phyloP scores from a whole-genome alignment of 2,888 invertebrate species.

The Nasonia oneida region DNA sequence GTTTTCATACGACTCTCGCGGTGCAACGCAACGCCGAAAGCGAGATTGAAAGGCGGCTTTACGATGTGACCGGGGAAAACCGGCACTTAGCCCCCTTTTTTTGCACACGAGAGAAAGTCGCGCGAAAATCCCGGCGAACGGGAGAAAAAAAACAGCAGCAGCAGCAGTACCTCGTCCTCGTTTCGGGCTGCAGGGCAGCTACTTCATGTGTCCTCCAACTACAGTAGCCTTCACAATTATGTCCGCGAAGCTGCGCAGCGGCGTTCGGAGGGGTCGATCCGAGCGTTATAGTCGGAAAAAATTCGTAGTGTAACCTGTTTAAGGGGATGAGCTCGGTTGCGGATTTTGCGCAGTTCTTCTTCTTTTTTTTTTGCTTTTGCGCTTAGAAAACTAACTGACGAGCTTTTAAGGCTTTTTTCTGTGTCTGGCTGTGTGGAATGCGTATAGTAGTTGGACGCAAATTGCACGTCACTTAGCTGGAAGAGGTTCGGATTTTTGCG shows the following conservation, averaged over 20 bases:
- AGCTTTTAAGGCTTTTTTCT: not conserved
- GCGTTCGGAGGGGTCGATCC: not conserved
- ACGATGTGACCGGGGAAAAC: constrained; percentile 32
- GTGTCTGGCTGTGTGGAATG: not conserved
- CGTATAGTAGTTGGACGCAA: not conserved
- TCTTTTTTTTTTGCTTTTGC: not conserved
- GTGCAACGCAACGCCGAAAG: constrained; percentile 10
- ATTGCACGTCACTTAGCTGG: not conserved
- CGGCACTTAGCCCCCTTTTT: constrained; percentile 27
- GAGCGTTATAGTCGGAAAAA: not conserved
- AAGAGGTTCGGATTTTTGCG: not conserved
- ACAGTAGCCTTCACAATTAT: constrained; percentile 6
- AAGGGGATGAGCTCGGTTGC: not conserved
- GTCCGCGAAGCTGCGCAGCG: not conserved
- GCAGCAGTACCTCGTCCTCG: not conserved
- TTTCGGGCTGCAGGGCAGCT: not conserved
- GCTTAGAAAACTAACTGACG: not conserved
- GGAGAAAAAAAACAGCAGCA: not conserved
- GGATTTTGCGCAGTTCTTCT: not conserved
- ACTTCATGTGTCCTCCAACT: constrained; percentile 9
- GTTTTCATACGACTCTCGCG: constrained; percentile 28
- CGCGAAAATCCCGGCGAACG: constrained; percentile 22
- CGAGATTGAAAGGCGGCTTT: constrained; percentile 35
- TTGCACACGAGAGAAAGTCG: not conserved
- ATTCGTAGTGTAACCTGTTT: not conserved